These are phyloP conservation scores for Drosophila ustulata DNA, from an alignment of 2,888 invertebrate species.

Conservation along the genomic window DNA sequence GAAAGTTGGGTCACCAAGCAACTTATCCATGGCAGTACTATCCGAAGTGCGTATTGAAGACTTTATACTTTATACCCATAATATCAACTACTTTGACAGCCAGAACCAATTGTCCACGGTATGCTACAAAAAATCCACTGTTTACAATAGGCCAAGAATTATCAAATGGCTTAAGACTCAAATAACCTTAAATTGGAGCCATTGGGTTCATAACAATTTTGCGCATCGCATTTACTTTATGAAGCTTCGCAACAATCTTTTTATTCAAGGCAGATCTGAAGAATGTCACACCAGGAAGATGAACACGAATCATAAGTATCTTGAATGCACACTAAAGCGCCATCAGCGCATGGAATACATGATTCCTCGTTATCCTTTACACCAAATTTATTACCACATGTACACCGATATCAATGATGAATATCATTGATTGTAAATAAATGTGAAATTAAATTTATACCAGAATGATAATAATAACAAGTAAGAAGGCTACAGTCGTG, in stretches of 20 bases:
- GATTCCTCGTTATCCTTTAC: conserved; percentile 25
- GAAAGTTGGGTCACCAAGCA: not conserved
- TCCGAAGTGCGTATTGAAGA: not conserved
- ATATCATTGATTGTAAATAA: conserved; percentile 6
- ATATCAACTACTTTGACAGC: not conserved
- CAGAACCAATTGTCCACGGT: not conserved
- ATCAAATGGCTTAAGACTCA: conserved; percentile 3
- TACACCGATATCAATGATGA: no score
- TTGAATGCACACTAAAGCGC: conserved; percentile 12
- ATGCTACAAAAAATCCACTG: not conserved
- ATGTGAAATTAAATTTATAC: not conserved
- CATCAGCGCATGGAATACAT: conserved; percentile 34
- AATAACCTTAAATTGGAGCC: not conserved
- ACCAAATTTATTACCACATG: conserved; percentile 11
- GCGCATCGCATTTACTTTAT: not conserved
- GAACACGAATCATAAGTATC: not conserved
- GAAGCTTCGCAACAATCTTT: conserved; percentile 9
- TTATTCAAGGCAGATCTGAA: conserved; percentile 10
- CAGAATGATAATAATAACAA: no score
- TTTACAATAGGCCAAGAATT: conserved; percentile 7
- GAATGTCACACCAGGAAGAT: conserved; percentile 14
- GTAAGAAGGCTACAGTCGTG: no score
- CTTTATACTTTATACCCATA: no score
- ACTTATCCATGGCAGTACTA: not conserved
- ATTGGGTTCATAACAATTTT: not conserved